Conservation (phyloP, 2,888 invertebrate species). For the Phaonia tiefii region DNA sequence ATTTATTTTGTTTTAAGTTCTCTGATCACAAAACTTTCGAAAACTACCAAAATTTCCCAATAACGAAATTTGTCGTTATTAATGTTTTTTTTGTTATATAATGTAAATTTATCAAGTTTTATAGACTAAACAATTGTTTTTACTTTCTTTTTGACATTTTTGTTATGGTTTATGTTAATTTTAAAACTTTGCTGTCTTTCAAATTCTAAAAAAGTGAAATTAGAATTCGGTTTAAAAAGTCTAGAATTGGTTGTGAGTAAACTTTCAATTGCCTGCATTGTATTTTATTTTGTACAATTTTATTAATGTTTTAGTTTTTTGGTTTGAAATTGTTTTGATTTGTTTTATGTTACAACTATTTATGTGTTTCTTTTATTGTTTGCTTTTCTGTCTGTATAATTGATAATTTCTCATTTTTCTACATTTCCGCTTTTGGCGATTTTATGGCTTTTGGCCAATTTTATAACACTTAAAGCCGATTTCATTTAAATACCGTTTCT, state of each 20-base stretch:
- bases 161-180: too few species aligned
- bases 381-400: background rate
- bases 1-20: too few species aligned
- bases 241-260: too few species aligned
- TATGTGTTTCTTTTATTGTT: background rate
- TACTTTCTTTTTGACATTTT: too few species aligned
- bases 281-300: background rate
- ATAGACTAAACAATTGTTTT: too few species aligned
- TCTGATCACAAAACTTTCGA: too few species aligned
- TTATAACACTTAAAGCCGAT: background rate
- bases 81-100: too few species aligned
- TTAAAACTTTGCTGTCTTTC: background rate
- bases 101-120: too few species aligned
- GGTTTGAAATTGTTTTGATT: background rate
- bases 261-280: too few species aligned
- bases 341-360: constrained; percentile 1
- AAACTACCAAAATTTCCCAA: too few species aligned
- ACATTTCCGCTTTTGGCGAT: constrained; percentile 30
- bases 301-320: background rate
- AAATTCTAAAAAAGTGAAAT: background rate
- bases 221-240: too few species aligned
- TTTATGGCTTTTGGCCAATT: constrained; percentile 37
- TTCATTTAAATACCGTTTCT: background rate
- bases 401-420: constrained; percentile 29
- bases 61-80: too few species aligned